phyloP scores from a whole-genome alignment of 2,113 vertebrate genomes.

The Malaclemys terrapin region DNA sequence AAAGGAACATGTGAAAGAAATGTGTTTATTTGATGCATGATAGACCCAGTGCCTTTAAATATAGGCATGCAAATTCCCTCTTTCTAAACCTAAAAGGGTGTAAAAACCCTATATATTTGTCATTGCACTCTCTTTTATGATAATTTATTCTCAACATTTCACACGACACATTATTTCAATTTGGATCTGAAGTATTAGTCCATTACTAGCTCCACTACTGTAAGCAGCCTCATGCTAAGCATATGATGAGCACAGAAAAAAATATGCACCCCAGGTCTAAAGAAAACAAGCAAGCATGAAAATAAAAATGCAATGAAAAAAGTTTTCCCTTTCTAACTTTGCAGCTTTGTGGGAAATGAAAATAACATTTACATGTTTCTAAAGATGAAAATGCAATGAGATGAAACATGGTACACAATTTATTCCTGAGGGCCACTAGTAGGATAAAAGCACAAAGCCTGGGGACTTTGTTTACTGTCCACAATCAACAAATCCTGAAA shows the following conservation, averaged over 20 bases:
- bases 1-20: neutral
- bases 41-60: neutral
- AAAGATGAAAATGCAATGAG: conserved; percentile 71
- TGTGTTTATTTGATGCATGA: neutral
- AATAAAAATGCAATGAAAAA: conserved; percentile 50
- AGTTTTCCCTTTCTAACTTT: conserved; percentile 69
- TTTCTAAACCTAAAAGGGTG: conserved; percentile 55
- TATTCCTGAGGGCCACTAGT: conserved; percentile 73
- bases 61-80: conserved; percentile 38
- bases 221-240: conserved; percentile 44
- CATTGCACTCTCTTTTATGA: neutral
- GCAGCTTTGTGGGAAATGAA: conserved; percentile 55
- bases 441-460: conserved; percentile 77
- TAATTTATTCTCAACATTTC: conserved; percentile 54
- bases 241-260: conserved; percentile 39
- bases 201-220: conserved; percentile 32
- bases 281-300: conserved; percentile 32
- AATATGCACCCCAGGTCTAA: conserved; percentile 10
- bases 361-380: conserved; percentile 69
- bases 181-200: conserved; percentile 59
- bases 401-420: conserved; percentile 50
- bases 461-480: conserved; percentile 78
- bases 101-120: conserved; percentile 7
- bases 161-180: conserved; percentile 36
- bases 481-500: conserved; percentile 79